Percentiles rank a stretch among this genome's conserved stretches.
These are phyloP conservation scores for Bombus huntii DNA, from an alignment of 1,140 invertebrate genomes.

Conservation along the genomic window DNA sequence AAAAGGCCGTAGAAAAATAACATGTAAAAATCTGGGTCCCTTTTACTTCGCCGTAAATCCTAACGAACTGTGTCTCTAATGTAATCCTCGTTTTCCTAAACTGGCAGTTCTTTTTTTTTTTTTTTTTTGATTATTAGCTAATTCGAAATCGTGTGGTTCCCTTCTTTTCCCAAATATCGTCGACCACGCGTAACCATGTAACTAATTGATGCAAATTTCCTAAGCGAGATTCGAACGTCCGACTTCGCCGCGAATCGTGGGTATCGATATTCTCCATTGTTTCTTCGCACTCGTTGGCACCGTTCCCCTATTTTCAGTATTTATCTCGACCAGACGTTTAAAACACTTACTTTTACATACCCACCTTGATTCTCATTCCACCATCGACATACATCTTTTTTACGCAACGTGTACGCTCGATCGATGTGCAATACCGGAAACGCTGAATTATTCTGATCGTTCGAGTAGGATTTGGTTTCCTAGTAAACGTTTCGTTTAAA, in stretches of 20 bases:
- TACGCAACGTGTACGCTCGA: background rate
- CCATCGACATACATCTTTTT: background rate
- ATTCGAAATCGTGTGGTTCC: background rate
- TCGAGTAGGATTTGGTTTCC: constrained; percentile 33
- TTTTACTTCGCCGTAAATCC: constrained; percentile 19
- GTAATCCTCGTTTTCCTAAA: constrained; percentile 9
- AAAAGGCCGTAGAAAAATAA: constrained; percentile 62
- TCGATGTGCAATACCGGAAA: constrained; percentile 2
- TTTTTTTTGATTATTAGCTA: background rate
- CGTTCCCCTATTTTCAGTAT: background rate
- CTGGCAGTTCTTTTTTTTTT: constrained; percentile 39
- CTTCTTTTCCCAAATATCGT: background rate
- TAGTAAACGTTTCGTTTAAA: constrained; percentile 28
- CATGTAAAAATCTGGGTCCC: constrained; percentile 58
- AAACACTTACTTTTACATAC: background rate
- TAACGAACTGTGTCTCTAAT: constrained; percentile 3
- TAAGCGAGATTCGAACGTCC: constrained; percentile 30
- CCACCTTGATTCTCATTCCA: constrained; percentile 11
- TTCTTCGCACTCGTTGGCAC: background rate
- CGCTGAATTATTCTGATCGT: constrained; percentile 21
- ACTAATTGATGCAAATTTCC: constrained; percentile 55
- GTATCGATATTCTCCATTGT: background rate
- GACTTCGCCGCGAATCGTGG: constrained; percentile 2
- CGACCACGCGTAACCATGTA: background rate
- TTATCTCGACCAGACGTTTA: background rate